Evolutionary conservation across 2,888 invertebrate species (phyloP).

Genomic region (Bedellia somnulentella): DNA sequence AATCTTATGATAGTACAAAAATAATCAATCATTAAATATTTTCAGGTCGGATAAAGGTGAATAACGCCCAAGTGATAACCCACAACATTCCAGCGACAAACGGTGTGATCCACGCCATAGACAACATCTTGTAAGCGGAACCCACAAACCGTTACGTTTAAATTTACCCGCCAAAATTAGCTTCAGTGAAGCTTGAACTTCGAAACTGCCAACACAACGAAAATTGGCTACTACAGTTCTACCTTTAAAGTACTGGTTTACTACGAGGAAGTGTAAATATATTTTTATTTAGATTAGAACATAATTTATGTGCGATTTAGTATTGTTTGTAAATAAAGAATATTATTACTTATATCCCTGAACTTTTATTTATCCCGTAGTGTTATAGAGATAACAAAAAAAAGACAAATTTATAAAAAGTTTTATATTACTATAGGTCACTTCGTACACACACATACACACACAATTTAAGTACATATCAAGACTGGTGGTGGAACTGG

Average conservation of each 20-base stretch:
- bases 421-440: conserved; percentile 8
- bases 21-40: conserved; percentile 1
- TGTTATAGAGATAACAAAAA: conserved; percentile 5
- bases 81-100: conserved; percentile 88
- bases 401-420: conserved; percentile 1
- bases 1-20: too few species aligned
- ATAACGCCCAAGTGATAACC: conserved; percentile 78
- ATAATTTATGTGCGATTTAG: conserved; percentile 45
- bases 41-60: conserved; percentile 81
- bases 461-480: conserved; percentile 11
- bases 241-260: too few species aligned
- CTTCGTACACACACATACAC: conserved; percentile 16
- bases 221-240: conserved; percentile 8
- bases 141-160: conserved; percentile 7
- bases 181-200: conserved; percentile 38
- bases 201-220: too few species aligned
- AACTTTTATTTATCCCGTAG: conserved; percentile 5
- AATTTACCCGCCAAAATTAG: conserved; percentile 19
- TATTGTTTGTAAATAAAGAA: conserved; percentile 49
- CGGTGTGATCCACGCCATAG: conserved; percentile 84
- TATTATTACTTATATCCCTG: conserved; percentile 16
- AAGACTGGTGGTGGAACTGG: conserved; percentile 17
- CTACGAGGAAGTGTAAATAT: conserved; percentile 44
- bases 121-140: conserved; percentile 44
- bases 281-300: conserved; percentile 28